Conservation (phyloP, 2,888 invertebrate species). For the Epinotia nisella region DNA sequence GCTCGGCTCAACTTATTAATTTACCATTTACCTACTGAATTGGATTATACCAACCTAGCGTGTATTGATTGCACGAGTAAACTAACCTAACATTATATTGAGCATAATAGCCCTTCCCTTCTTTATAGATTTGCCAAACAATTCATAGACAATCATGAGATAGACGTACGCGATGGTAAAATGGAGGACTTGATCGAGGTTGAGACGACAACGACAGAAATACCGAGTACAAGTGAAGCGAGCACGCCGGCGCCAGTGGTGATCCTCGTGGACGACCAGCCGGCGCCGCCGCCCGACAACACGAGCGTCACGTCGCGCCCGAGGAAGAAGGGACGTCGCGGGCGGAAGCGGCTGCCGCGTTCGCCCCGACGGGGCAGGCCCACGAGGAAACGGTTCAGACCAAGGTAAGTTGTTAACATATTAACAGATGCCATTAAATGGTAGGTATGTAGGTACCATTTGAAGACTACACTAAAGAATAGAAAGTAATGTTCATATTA, state of each 20-base stretch:
- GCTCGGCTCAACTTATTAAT: no score
- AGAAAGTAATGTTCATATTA: background rate
- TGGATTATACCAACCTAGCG: no score
- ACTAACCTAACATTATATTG: background rate
- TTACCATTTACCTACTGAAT: no score
- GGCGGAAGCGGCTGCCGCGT: conserved; percentile 71
- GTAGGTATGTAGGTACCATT: no score
- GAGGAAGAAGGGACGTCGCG: conserved; percentile 69
- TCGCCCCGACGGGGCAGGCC: conserved; percentile 78
- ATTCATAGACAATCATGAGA: conserved; percentile 88
- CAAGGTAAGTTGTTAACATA: conserved; percentile 56
- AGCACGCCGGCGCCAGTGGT: conserved; percentile 73
- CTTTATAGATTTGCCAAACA: conserved; percentile 86
- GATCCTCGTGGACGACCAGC: conserved; percentile 79
- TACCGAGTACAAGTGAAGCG: conserved; percentile 61
- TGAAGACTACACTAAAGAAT: background rate
- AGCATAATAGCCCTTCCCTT: conserved; percentile 3
- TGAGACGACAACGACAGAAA: conserved; percentile 69
- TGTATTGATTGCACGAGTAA: no score
- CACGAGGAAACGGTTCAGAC: conserved; percentile 80
- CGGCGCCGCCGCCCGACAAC: conserved; percentile 69
- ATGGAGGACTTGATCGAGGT: conserved; percentile 69
- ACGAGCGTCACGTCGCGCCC: conserved; percentile 63
- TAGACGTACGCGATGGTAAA: conserved; percentile 77
- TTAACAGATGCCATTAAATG: background rate